A percentile compares a stretch with the other conserved stretches of the same genome.
Evolutionary conservation across 2,113 vertebrate genomes (phyloP).

Genomic region (Phylloscopus trochiloides): DNA sequence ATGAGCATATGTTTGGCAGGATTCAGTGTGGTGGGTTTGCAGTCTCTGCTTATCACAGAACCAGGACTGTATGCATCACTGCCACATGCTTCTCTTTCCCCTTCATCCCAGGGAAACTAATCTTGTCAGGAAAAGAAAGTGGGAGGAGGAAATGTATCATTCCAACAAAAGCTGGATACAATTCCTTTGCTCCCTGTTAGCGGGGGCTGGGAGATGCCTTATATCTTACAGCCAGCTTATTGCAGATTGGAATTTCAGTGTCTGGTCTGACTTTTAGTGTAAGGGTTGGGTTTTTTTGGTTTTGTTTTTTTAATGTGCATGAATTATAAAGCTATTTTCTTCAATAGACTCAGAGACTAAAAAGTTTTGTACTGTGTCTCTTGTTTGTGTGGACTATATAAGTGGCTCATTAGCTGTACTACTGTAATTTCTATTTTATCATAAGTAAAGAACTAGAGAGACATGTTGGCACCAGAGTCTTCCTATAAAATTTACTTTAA

Average conservation of each 20-base stretch:
- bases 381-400: background rate
- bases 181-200: background rate
- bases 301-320: background rate
- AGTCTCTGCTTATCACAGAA: constrained; percentile 19
- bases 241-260: background rate
- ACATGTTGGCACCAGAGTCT: background rate
- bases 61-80: background rate
- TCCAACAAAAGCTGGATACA: background rate
- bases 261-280: background rate
- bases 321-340: background rate
- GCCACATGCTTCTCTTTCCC: background rate
- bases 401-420: background rate
- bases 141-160: background rate
- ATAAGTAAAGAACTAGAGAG: background rate
- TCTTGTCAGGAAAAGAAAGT: background rate
- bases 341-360: background rate
- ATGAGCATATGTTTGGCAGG: constrained; percentile 36
- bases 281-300: background rate
- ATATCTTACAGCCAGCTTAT: background rate
- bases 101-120: background rate
- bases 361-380: background rate
- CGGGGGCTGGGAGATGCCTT: background rate
- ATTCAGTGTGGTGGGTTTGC: background rate
- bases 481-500: background rate
- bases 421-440: background rate